These are phyloP conservation scores for Drosophila prosaltans DNA, from an alignment of 1,140 invertebrate genomes.

Conservation along the genomic window DNA sequence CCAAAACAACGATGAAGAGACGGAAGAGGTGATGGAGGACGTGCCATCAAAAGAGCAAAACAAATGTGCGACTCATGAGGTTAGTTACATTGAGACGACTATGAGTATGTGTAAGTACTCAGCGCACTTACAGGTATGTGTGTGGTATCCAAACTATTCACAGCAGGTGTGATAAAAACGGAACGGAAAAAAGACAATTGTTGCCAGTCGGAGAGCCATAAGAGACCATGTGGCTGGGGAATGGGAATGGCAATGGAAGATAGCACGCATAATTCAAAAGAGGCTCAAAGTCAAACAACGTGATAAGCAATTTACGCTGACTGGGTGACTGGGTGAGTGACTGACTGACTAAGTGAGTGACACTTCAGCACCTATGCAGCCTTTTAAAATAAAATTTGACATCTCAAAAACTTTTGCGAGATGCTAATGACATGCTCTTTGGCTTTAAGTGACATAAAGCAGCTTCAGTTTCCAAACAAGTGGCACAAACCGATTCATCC, in stretches of 20 bases:
- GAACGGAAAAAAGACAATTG: conserved; percentile 45
- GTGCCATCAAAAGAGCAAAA: conserved; percentile 48
- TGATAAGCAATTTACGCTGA: conserved; percentile 70
- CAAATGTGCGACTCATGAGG: conserved; percentile 24
- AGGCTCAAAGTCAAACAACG: conserved; percentile 70
- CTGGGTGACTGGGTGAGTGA: conserved; percentile 34
- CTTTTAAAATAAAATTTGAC: conserved; percentile 76
- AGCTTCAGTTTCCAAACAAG: conserved; percentile 51
- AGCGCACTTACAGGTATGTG: conserved; percentile 5
- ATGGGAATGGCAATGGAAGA: conserved; percentile 55
- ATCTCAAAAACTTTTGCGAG: conserved; percentile 44
- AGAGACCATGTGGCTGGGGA: conserved; percentile 8
- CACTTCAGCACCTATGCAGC: conserved; percentile 63
- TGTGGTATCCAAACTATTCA: conserved; percentile 59
- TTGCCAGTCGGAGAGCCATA: conserved; percentile 21
- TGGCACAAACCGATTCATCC: conserved; percentile 35
- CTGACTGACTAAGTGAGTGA: conserved; percentile 21
- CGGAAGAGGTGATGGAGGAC: conserved; percentile 26
- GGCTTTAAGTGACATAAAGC: conserved; percentile 66
- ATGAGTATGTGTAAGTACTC: conserved; percentile 40
- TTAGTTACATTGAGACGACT: conserved; percentile 37
- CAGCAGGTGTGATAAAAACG: conserved; percentile 69
- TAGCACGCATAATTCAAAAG: conserved; percentile 70
- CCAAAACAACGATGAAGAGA: neutral
- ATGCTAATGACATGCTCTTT: conserved; percentile 49